Evolutionary conservation across 2,888 invertebrate genomes (phyloP).

Genomic region (Hydrotaea diabolus): DNA sequence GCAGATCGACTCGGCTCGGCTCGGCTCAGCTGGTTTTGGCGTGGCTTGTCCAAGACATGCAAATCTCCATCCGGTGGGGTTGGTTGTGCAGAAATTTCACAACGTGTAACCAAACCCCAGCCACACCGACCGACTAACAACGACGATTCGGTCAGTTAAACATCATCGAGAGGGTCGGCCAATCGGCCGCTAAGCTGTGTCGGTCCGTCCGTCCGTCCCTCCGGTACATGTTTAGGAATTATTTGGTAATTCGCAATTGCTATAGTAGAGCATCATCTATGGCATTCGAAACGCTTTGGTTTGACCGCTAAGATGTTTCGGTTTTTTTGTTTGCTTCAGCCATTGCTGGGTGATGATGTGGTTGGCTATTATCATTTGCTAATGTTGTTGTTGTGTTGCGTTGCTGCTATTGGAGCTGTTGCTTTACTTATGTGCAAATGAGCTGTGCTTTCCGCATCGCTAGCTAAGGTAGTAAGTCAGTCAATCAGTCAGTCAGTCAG

Average conservation of each 20-base stretch:
- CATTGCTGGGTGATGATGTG: background rate
- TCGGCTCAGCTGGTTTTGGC: slow-evolving; percentile 20
- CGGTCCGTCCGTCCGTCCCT: background rate
- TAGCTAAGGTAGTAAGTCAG: slow-evolving; percentile 61
- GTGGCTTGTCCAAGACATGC: slow-evolving; percentile 27
- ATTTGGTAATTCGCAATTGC: slow-evolving; percentile 62
- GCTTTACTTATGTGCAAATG: slow-evolving; percentile 57
- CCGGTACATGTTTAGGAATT: background rate
- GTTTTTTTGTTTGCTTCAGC: background rate
- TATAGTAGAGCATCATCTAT: slow-evolving; percentile 19
- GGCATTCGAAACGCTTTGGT: slow-evolving; percentile 26
- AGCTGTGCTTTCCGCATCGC: slow-evolving; percentile 66
- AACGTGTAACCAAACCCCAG: slow-evolving; percentile 32
- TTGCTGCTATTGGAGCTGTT: background rate
- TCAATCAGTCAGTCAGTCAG: slow-evolving; percentile 55
- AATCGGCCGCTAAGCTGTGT: background rate
- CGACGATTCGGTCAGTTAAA: slow-evolving; percentile 64
- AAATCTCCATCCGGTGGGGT: slow-evolving; percentile 58
- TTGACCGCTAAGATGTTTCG: slow-evolving; percentile 62
- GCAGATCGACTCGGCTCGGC: background rate
- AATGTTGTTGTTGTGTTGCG: background rate
- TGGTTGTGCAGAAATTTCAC: slow-evolving; percentile 27
- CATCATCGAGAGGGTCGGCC: slow-evolving; percentile 28
- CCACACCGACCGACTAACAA: slow-evolving; percentile 45
- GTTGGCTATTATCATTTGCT: slow-evolving; percentile 1